These are phyloP conservation scores for Catostylus mosaicus DNA, from an alignment of 30 jellyfish, hydroid and myxozoan species.

Conservation along the genomic window DNA sequence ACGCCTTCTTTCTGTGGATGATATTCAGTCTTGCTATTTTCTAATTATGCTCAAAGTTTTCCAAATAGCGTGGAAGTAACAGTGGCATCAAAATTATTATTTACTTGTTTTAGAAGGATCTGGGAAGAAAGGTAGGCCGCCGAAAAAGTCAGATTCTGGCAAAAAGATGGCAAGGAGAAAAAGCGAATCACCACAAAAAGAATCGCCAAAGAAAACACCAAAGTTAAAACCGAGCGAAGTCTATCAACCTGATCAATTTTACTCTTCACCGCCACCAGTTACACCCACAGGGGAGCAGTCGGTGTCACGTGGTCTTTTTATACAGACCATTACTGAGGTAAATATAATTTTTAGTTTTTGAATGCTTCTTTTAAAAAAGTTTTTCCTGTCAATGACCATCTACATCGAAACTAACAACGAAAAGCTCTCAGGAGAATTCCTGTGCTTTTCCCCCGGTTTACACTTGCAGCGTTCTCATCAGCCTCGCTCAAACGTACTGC, in stretches of 20 bases:
- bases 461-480: no score
- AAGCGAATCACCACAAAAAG: conserved; percentile 29
- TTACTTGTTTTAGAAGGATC: conserved; percentile 13
- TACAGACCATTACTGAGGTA: conserved; percentile 72
- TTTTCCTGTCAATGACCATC: no score
- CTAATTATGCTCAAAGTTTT: no score
- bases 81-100: no score
- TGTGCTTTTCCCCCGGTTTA: no score
- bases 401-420: no score
- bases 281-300: conserved; percentile 60
- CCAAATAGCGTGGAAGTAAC: no score
- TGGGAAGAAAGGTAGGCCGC: conserved; percentile 37
- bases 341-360: neutral
- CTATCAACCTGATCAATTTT: conserved; percentile 43
- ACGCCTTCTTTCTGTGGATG: no score
- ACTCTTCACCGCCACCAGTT: conserved; percentile 31
- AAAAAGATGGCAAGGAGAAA: conserved; percentile 44
- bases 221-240: conserved; percentile 20
- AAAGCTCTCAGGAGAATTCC: no score
- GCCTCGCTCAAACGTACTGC: no score
- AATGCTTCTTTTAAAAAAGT: no score
- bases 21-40: no score
- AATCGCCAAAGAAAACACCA: conserved; percentile 21
- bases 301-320: conserved; percentile 62
- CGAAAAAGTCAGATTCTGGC: conserved; percentile 58